Percentiles rank a stretch among this genome's conserved stretches.
phyloP scores from a whole-genome alignment of 2,888 invertebrate genomes.

The Cataglyphis rosenhaueri region DNA sequence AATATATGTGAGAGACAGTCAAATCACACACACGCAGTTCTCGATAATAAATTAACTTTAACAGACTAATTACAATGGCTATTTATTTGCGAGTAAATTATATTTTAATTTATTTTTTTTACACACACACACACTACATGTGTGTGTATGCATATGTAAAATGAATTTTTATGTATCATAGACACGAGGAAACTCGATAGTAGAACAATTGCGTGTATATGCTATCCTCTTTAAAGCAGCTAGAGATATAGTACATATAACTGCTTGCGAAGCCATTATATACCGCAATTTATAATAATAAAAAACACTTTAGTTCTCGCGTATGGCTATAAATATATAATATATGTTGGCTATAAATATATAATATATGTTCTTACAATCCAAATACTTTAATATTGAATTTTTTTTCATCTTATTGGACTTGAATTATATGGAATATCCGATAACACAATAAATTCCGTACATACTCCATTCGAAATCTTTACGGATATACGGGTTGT shows the following conservation, averaged over 20 bases:
- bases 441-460: background rate
- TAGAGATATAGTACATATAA: constrained; percentile 9
- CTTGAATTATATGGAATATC: background rate
- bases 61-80: background rate
- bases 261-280: background rate
- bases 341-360: background rate
- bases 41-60: background rate
- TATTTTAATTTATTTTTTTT: background rate
- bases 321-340: background rate
- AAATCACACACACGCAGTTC: background rate
- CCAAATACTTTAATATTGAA: constrained; percentile 9
- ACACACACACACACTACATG: too few relatives aligned
- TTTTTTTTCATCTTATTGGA: background rate
- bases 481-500: background rate
- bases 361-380: background rate
- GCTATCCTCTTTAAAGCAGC: background rate
- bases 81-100: background rate
- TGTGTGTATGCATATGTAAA: background rate
- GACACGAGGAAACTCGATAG: background rate
- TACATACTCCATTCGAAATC: constrained; percentile 1
- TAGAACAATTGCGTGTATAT: background rate
- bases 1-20: background rate
- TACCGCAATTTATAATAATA: constrained; percentile 3
- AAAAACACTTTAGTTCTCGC: background rate
- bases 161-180: background rate